Evolutionary conservation across 2,888 invertebrate species (phyloP).

Genomic region (Xestia xanthographa): DNA sequence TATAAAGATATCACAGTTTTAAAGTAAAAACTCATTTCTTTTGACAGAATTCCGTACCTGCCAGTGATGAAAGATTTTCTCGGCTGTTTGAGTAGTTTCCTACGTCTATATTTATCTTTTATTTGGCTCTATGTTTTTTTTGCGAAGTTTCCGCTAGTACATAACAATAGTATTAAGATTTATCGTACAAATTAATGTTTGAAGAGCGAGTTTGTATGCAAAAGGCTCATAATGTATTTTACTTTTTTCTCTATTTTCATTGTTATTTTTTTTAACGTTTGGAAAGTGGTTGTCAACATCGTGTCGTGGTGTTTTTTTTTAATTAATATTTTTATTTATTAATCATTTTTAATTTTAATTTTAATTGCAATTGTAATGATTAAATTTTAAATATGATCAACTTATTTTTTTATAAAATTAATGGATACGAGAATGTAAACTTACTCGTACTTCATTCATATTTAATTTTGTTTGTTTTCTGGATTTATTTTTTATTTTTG

Average conservation of each 20-base stretch:
- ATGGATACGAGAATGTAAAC: no score
- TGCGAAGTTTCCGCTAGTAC: constrained; percentile 27
- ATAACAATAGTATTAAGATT: constrained; percentile 33
- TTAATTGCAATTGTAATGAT: no score
- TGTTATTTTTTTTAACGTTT: not conserved
- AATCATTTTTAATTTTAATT: no score
- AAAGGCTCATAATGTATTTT: not conserved
- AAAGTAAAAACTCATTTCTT: constrained; percentile 21
- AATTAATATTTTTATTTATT: no score
- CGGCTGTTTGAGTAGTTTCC: constrained; percentile 48
- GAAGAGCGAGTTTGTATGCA: not conserved
- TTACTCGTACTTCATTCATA: no score
- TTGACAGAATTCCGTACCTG: constrained; percentile 42
- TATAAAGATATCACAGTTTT: constrained; percentile 2
- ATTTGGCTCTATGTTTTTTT: constrained; percentile 50
- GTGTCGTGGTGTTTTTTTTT: not conserved
- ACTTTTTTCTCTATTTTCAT: not conserved
- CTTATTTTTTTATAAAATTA: no score
- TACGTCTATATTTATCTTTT: constrained; percentile 53
- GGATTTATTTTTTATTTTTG: no score
- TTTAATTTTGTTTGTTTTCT: no score
- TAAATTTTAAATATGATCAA: no score
- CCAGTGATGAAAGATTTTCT: constrained; percentile 52
- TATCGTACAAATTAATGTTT: not conserved
- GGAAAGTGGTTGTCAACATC: not conserved